Percentiles rank a stretch among this genome's conserved stretches.
These are phyloP conservation scores for Iselma pallidipennis DNA, from an alignment of 2,888 invertebrate genomes.

Conservation along the genomic window DNA sequence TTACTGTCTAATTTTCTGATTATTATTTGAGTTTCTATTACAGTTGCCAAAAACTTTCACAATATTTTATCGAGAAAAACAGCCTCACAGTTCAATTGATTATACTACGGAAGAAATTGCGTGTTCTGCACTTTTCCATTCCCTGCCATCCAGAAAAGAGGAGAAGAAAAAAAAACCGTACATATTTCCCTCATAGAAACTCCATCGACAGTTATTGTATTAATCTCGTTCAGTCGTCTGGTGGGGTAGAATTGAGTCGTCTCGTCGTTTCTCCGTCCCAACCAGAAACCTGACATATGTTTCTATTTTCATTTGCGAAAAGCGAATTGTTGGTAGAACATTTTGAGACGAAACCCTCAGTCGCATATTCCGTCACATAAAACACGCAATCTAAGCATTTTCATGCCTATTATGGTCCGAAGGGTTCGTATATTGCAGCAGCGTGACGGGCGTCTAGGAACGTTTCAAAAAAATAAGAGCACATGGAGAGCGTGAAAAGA, in stretches of 20 bases:
- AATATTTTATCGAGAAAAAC: not conserved
- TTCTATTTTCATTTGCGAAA: conserved; percentile 25
- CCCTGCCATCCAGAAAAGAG: not conserved
- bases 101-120: not conserved
- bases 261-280: not conserved
- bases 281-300: conserved; percentile 18
- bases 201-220: conserved; percentile 4
- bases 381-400: conserved; percentile 48
- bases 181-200: conserved; percentile 5
- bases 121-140: not conserved
- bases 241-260: conserved; percentile 1
- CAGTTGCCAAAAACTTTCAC: not conserved
- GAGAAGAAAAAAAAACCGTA: too few relatives aligned
- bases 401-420: conserved; percentile 46
- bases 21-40: not conserved
- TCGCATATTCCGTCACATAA: conserved; percentile 43
- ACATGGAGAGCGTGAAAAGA: not conserved
- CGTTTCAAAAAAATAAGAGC: not conserved
- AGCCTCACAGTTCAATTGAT: not conserved
- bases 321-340: conserved; percentile 18
- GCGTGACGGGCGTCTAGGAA: conserved; percentile 13
- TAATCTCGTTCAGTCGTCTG: conserved; percentile 1
- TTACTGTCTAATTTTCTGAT: not conserved
- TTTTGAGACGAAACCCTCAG: conserved; percentile 16
- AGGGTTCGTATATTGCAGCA: conserved; percentile 43